Base-by-base conservation (phyloP, 2,113 vertebrate genomes). In the Oncorhynchus clarkii region DNA sequence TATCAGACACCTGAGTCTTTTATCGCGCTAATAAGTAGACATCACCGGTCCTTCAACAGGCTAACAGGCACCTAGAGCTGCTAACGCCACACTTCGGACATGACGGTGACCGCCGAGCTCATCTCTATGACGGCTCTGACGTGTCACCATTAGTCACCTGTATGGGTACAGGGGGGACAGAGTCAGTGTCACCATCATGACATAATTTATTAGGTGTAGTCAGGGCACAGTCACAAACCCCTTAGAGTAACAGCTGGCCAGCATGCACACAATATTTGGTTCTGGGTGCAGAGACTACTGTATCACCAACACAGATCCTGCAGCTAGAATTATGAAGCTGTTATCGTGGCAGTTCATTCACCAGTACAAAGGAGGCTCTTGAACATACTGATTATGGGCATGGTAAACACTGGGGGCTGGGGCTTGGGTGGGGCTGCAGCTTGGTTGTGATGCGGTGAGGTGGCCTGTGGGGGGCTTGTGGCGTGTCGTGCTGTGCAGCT, bases 361-460 rank as follows among this genome's bases (percentile, higher is more conserved):
- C 26, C 31, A 68, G 14, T 39, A 72, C 57, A 78, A 62, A 62
- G 5, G 59, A 62, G 59, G 16, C 59, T 22, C n/a, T 62, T 22
- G 59, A 62, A 13, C 59, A 62, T 62, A 16, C 59, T 14, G 51
- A 54, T 18, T 16, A 62, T 22, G 59, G 59, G 59, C 16, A 57
- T 57, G 20, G 20, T 45, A 45, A 45, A 20, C 59, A 20, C 29
- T 68, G 66, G 82, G 54, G 54, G 54, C 54, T 20, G 18, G 65
- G 65, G 13, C 8, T 5, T 2, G 13, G 65, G 82, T 54, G 29
- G 20, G 57, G 27, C 51, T 57, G 51, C 20, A 48, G 29, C 14
- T 49, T 13, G 27, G 29, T 72, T 70, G 77, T 86, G 85, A 85
- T 85, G 84, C 85, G 81, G 82, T 82, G 71, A 75, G 68, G 72